Conservation (phyloP, 2,113 vertebrate species). For the Silurus glanis region DNA sequence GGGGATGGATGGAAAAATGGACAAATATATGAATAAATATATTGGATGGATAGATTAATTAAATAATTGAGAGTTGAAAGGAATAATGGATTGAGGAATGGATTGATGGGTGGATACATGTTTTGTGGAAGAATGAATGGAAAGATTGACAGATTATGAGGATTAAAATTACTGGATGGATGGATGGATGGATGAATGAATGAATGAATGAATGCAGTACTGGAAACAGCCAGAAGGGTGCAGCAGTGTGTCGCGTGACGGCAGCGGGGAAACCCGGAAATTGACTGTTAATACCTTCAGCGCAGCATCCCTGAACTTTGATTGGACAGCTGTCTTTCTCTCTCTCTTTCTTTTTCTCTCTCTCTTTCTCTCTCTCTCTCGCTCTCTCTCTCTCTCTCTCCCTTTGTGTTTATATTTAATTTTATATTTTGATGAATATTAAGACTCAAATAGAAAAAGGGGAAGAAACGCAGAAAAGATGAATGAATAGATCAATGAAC, state of each 20-base stretch:
- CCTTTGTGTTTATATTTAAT: background rate
- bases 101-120: too few species aligned
- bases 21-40: background rate
- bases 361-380: background rate
- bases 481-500: background rate
- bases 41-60: background rate
- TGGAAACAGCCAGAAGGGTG: background rate
- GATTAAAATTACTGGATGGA: too few species aligned
- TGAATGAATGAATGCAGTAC: background rate
- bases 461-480: background rate
- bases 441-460: background rate
- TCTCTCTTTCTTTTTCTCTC: background rate
- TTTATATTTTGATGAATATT: background rate
- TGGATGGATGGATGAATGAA: background rate
- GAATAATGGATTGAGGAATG: too few species aligned
- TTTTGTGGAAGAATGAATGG: too few species aligned
- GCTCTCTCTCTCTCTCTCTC: background rate
- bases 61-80: too few species aligned
- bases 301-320: slow-evolving; percentile 18
- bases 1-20: background rate
- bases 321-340: background rate
- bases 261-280: background rate
- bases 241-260: background rate
- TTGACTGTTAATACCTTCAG: background rate
- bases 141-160: too few species aligned